Evolutionary conservation across 2,888 invertebrate species (phyloP).

Genomic region (Calliopum simillimum): DNA sequence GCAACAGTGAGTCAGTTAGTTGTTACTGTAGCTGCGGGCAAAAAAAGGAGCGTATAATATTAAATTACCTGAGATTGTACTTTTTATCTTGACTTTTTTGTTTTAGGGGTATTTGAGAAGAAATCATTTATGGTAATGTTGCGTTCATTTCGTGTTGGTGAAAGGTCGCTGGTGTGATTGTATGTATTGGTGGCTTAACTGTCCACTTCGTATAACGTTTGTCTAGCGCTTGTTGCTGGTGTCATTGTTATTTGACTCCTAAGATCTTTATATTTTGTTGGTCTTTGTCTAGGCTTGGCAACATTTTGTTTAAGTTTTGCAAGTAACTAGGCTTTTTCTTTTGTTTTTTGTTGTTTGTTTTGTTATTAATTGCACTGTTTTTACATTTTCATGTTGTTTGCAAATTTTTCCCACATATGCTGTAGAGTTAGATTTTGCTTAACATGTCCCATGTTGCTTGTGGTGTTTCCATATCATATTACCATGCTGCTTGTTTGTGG

Average conservation of each 20-base stretch:
- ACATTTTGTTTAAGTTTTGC: not conserved
- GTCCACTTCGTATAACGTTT: not conserved
- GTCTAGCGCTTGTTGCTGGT: not conserved
- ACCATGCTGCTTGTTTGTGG: too few relatives aligned
- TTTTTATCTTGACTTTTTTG: not conserved
- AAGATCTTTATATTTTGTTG: not conserved
- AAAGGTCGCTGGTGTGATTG: constrained; percentile 24
- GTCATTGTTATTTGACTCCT: constrained; percentile 7
- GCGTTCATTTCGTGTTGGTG: constrained; percentile 11
- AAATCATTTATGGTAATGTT: not conserved
- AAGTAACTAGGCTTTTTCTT: not conserved
- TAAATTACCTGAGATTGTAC: constrained; percentile 8
- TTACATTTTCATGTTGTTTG: not conserved
- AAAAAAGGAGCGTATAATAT: constrained; percentile 6
- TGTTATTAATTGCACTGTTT: not conserved
- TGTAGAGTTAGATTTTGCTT: too few relatives aligned
- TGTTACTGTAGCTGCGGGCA: not conserved
- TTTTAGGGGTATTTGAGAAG: constrained; percentile 4
- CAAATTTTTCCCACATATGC: constrained; percentile 14
- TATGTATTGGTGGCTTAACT: not conserved
- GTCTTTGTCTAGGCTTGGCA: not conserved
- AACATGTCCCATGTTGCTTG: too few relatives aligned
- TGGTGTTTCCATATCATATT: too few relatives aligned
- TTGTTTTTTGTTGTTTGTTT: not conserved
- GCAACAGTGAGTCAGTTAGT: too few relatives aligned